Percentiles rank a stretch among this genome's conserved stretches.
Evolutionary conservation across 2,888 invertebrate species (phyloP).

Genomic region (Sarcophaga subvicina): DNA sequence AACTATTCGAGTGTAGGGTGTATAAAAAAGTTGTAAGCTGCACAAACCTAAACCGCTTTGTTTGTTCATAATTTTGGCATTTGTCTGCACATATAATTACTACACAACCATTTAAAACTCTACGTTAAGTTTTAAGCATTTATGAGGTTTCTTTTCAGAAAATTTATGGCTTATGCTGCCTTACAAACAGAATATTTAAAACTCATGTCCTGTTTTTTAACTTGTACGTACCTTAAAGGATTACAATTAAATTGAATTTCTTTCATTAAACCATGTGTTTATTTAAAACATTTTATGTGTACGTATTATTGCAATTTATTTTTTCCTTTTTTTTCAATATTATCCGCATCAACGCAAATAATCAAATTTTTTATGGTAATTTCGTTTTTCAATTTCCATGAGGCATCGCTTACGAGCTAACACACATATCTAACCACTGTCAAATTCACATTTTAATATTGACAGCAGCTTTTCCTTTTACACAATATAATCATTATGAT

Average conservation of each 20-base stretch:
- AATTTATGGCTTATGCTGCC: not conserved
- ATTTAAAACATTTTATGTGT: not conserved
- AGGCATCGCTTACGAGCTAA: not conserved
- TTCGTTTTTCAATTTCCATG: slow-evolving; percentile 50
- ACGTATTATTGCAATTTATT: slow-evolving; percentile 14
- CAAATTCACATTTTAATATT: not conserved
- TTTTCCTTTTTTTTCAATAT: slow-evolving; percentile 28
- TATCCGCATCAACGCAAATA: slow-evolving; percentile 40
- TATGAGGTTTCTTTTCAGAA: not conserved
- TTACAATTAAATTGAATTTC: slow-evolving; percentile 23
- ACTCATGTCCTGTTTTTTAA: not conserved
- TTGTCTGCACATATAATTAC: not conserved
- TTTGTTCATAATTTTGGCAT: not conserved
- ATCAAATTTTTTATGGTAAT: slow-evolving; percentile 61
- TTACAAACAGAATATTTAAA: not conserved
- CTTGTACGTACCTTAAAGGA: not conserved
- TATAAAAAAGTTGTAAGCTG: not conserved
- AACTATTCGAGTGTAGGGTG: too few relatives aligned
- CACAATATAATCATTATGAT: not conserved
- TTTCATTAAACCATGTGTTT: not conserved
- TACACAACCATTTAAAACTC: not conserved
- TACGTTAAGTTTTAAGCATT: not conserved
- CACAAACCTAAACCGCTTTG: not conserved
- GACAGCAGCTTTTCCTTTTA: not conserved
- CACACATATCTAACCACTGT: not conserved